A percentile compares a stretch with the other conserved stretches of the same genome.
These are phyloP conservation scores for Ichneumoninae sp. DNA, from an alignment of 2,888 invertebrate species.

Conservation along the genomic window DNA sequence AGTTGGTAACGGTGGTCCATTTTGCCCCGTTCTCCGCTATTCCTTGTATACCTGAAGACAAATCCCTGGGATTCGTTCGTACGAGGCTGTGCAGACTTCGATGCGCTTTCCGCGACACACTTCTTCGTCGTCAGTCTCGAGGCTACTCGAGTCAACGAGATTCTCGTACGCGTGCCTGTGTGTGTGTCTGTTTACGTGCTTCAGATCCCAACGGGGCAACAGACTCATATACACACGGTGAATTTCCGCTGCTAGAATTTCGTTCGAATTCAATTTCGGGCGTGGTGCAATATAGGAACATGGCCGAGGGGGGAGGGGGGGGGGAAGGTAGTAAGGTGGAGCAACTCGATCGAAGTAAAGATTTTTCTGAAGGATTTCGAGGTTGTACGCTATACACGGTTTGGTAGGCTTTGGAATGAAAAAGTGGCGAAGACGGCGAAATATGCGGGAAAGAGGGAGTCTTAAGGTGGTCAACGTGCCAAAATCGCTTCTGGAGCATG, in stretches of 20 bases:
- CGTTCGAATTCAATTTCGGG: conserved; percentile 50
- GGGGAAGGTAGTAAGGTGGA: background rate
- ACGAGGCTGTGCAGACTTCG: conserved; percentile 8
- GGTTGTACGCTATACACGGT: background rate
- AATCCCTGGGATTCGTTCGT: conserved; percentile 5
- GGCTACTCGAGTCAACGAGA: conserved; percentile 4
- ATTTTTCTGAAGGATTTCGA: conserved; percentile 41
- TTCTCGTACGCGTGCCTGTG: background rate
- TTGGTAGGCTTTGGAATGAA: conserved; percentile 31
- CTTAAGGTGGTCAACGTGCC: conserved; percentile 43
- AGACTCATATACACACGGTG: conserved; percentile 14
- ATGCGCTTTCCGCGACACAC: conserved; percentile 12
- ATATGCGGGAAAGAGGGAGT: conserved; percentile 18
- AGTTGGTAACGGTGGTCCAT: too few species aligned
- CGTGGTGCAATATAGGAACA: conserved; percentile 28
- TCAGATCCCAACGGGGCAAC: conserved; percentile 25
- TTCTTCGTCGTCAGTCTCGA: conserved; percentile 23
- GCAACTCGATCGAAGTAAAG: conserved; percentile 40
- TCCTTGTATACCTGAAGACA: background rate
- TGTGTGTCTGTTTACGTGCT: conserved; percentile 2
- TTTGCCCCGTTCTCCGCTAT: background rate
- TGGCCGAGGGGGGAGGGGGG: background rate
- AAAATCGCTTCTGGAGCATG: conserved; percentile 40
- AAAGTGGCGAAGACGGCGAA: conserved; percentile 15
- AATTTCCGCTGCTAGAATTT: conserved; percentile 42